Base-by-base conservation (phyloP, 2,888 invertebrate species). In the Criorhina ranunculi region DNA sequence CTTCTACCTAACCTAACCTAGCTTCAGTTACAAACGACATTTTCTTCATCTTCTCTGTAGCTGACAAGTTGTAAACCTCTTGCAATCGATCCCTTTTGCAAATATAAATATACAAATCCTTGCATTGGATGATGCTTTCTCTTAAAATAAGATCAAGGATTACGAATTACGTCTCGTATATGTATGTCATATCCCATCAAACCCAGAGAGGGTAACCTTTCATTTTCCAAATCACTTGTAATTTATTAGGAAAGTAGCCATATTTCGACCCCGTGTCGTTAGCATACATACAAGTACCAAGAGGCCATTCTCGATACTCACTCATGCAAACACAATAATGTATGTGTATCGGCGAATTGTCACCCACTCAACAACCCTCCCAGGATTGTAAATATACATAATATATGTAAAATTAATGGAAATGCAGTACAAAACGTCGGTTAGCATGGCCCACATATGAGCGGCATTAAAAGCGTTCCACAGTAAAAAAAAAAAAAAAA, bases 381-480 rank as follows among this genome's bases (percentile, higher is more conserved):
- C 46, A 33, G 8, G 35, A 31, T 35, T 35, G 62, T 70, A 78
- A 70, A 49, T 62, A 70, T 67, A 66, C 46, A 64, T 76, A 64
- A 73, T 67, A 37, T 77, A 78, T 60, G 77, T 57, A 24, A 62
- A 69, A 75, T 75, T 69, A 70, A 85, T 80, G 75, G 80, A 80
- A 76, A 80, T 76, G 70, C 80, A 76, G 75, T 69, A 70, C 49
- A 80, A 80, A 24, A 67, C 69, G 70, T 73, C 60, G 67, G 72
- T 75, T 59, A 35, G 80, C 75, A 44, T 85, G 85, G 80, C 85
- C 80, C 85, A 85, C 85, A 85, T 85, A 85, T 85, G 85, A 85
- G 51, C 19, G 79, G 72, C 79, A 83, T 73, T 83, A 73, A 79
- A 57, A 66, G 60, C 75, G 64, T 70, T 53, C 67, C 29, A 35